Conservation (phyloP, 2,113 vertebrate species). For the Egretta garzetta region DNA sequence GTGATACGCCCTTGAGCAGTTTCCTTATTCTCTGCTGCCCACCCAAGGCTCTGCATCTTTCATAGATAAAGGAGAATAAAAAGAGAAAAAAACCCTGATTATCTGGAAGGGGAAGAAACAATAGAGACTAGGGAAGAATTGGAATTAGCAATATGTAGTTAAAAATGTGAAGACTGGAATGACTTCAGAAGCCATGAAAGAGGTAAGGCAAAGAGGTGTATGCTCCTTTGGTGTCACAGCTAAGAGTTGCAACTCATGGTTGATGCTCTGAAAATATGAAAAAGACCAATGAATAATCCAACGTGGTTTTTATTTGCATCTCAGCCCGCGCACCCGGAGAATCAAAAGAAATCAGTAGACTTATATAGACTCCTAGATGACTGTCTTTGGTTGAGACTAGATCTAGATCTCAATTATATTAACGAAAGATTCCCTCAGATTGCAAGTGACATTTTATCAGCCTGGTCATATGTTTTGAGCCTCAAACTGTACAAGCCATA, state of each 20-base stretch:
- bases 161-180: not conserved
- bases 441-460: not conserved
- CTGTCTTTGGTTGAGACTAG: not conserved
- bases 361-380: rapidly evolving
- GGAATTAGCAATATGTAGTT: not conserved
- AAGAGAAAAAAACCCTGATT: not conserved
- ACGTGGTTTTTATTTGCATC: not conserved
- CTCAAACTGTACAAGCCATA: not conserved
- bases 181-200: not conserved
- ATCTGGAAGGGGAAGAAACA: not conserved
- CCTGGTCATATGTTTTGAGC: not conserved
- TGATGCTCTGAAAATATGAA: not conserved
- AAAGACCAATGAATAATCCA: not conserved
- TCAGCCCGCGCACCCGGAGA: not conserved
- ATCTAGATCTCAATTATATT: rapidly evolving
- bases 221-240: not conserved
- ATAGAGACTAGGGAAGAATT: not conserved
- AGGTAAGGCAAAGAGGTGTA: not conserved
- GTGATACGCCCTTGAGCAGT: not conserved
- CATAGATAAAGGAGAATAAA: not conserved
- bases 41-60: not conserved
- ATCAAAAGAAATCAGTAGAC: not conserved
- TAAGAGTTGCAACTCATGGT: not conserved
- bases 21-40: not conserved
- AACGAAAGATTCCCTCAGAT: not conserved